Base-by-base conservation (phyloP, 1,140 invertebrate species). In the Galleria mellonella region DNA sequence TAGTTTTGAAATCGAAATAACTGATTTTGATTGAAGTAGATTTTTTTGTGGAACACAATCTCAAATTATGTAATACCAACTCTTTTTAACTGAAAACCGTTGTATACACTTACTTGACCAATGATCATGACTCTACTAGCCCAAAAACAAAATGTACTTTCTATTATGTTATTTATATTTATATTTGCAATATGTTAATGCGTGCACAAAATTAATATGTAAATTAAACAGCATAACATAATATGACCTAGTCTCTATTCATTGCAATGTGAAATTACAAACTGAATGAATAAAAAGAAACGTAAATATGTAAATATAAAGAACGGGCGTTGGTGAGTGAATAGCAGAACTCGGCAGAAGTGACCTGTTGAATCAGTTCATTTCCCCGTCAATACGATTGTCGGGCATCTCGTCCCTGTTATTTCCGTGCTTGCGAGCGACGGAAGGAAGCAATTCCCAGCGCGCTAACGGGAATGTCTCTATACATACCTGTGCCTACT, bases 401-500 rank as follows among this genome's bases (percentile, higher is more conserved):
- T 65, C 62, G 72, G 62, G 59, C 55, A 65, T 58, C 63, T 61
- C 61, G 65, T 62, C 6, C 58, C 63, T 57, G 64, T 70, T 71
- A 83, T 83, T 81, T 83, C 76, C 76, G 72, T 56, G 59, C 51
- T 43, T 46, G 32, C 55, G 47, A 47, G 41, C 58, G 56, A 57
- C 72, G 79, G 79, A 83, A 83, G 79, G 79, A 83, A 81, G 68
- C 62, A 78, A 83, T 83, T 79, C 67, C 65, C 56, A 68, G 54
- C 35, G 55, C 44, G 51, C 62, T 58, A 65, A 56, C 63, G 61
- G 63, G 65, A 71, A 65, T 56, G 46, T 48, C 50, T 37, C 9
- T 37, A 7, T 23, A 23, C 17, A 23, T 23, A 23, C 17, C 17
- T 23, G 17, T 23, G 6, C 6, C 17, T 23, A 23, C 17, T 2